A percentile compares a stretch with the other conserved stretches of the same genome.
phyloP scores from a whole-genome alignment of 2,888 invertebrate genomes.

The Cataglyphis altisquamis region DNA sequence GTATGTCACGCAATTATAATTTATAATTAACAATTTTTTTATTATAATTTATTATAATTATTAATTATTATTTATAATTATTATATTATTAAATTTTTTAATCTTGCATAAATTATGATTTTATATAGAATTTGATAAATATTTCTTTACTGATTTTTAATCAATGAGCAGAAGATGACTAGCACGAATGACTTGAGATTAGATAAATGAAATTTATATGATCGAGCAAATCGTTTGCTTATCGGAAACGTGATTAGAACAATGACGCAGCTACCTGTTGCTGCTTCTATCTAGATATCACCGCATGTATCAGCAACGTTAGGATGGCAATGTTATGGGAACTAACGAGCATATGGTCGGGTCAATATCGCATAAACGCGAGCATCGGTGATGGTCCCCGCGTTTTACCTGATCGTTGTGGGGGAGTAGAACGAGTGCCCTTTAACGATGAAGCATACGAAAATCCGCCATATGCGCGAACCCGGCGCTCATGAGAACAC shows the following conservation, averaged over 20 bases:
- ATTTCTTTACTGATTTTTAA: conserved; percentile 6
- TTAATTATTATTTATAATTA: not conserved
- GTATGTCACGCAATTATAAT: not conserved
- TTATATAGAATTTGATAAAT: not conserved
- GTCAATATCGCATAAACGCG: conserved; percentile 73
- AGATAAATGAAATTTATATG: conserved; percentile 47
- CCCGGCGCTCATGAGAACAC: conserved; percentile 80
- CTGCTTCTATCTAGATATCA: conserved; percentile 57
- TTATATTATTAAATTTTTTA: not conserved
- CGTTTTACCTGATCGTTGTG: conserved; percentile 68
- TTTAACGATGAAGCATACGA: conserved; percentile 62
- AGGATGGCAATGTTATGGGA: conserved; percentile 76
- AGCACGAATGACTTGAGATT: conserved; percentile 24
- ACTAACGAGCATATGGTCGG: conserved; percentile 80
- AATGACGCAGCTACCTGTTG: conserved; percentile 76
- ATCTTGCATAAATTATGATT: not conserved
- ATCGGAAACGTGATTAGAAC: conserved; percentile 65
- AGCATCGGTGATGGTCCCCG: conserved; percentile 67
- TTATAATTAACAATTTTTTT: not conserved
- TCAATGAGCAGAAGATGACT: not conserved
- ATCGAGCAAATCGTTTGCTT: conserved; percentile 58
- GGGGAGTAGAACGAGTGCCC: conserved; percentile 67
- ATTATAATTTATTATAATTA: no score
- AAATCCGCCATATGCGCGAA: conserved; percentile 72
- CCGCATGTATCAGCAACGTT: conserved; percentile 29